Evolutionary conservation across 2,113 vertebrate species (phyloP), one percentile per base, ranked within the genome.

Genomic region (Casuarius casuarius): DNA sequence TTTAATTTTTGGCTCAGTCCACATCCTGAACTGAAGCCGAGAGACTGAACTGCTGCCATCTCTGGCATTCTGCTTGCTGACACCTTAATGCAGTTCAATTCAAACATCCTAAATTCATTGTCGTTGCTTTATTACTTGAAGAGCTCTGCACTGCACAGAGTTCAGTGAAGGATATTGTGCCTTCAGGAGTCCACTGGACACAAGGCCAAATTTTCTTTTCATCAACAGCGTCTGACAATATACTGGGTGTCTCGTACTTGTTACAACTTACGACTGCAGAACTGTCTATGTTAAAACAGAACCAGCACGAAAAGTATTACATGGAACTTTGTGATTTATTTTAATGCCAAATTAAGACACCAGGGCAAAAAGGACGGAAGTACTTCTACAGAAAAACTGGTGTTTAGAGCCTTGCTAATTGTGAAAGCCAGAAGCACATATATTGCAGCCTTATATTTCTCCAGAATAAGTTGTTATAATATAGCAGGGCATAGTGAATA

Each of bases 1-100:
- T 71, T 94, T 89, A 72, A 89, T 81, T 95, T 95, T 92, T 91
- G 73, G 72, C 81, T 94, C 71, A 26, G 59, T 58, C 42, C 76
- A 70, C 71, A 85, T 35, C 54, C 49, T 84, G 78, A 96, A 65
- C 14, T 54, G 65, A 92, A 97, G 67, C 40, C 71, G 92, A 83
- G 79, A 87, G 29, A 70, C 8, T 78, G 95, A 94, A 88, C 67
- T 54, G 58, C 77, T 95, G 95, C 72, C 92, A 94, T 6, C 20
- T 16, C 42, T 79, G 82, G 71, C 80, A 84, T 73, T 87, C 77
- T 90, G 75, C 74, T 82, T 89, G 72, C 59, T 94, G 86, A 95
- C 87, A 93, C 46, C 67, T 95, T 74, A 91, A 89, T 83, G 72
- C 49, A 77, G 54, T 94, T 67, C 42, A 79, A 92, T 84, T 52